Percentiles rank a stretch among this genome's conserved stretches.
These are phyloP conservation scores for Sarcophaga rosellei DNA, from an alignment of 2,888 invertebrate genomes.

Conservation along the genomic window DNA sequence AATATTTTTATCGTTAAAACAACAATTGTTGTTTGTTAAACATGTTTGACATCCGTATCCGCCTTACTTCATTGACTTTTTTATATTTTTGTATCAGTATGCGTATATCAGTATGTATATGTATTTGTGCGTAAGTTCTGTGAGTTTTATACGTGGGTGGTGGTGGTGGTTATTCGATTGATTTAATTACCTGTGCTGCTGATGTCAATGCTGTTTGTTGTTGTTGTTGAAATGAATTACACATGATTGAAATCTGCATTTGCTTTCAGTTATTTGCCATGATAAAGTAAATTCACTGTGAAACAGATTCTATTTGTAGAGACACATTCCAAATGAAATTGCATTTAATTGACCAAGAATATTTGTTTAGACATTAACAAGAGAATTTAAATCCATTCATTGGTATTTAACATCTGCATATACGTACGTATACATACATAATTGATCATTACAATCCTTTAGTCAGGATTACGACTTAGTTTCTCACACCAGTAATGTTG, in stretches of 20 bases:
- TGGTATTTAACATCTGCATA: not conserved
- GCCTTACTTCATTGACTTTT: constrained; percentile 21
- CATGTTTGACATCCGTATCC: constrained; percentile 37
- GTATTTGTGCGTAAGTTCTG: constrained; percentile 9
- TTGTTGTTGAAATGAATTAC: constrained; percentile 6
- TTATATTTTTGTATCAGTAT: not conserved
- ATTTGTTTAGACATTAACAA: not conserved
- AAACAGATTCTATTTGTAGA: constrained; percentile 6
- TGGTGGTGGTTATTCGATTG: not conserved
- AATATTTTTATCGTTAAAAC: constrained; percentile 51
- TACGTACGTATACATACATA: not conserved
- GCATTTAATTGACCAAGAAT: constrained; percentile 11
- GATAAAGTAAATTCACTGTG: constrained; percentile 1
- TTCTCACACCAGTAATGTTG: no score
- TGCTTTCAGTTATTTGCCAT: constrained; percentile 2
- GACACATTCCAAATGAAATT: not conserved
- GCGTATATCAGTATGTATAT: not conserved
- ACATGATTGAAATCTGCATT: constrained; percentile 27
- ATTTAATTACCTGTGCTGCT: not conserved
- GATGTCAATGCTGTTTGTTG: no score
- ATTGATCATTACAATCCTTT: no score
- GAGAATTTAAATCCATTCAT: not conserved
- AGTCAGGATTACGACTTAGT: no score
- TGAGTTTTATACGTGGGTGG: constrained; percentile 18
- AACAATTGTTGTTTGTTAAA: constrained; percentile 55